Base-by-base conservation (phyloP, 2,113 vertebrate genomes). In the Nerophis ophidion region DNA sequence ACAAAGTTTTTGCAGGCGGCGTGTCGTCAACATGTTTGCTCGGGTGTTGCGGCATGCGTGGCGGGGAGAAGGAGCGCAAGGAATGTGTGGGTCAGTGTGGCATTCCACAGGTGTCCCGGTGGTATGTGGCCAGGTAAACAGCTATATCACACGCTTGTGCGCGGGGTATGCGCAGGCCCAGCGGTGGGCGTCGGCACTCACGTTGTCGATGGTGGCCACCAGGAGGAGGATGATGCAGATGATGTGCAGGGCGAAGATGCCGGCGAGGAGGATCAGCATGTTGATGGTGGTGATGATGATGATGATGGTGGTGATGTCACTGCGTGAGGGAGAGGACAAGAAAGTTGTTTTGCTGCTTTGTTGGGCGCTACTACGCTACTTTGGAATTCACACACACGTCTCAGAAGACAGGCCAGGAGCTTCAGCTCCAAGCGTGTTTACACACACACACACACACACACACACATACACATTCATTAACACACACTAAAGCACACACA, bases 231-330 rank as follows among this genome's bases (percentile, higher is more conserved):
- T 50, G 70, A 87, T 82, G 76, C 55, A 68, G 0, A 75, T 19
- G 51, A 87, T 77, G 75, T 90, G 88, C 8, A 91, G 55, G 55
- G 57, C 47, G 38, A 89, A 86, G 69, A 91, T 87, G 51, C 58
- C 83, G 45, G 63, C 89, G 1, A 91, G 82, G 44, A 90, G 81
- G 38, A 88, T 59, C 84, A 86, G 76, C 90, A 91, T 91, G 86
- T 61, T 86, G 80, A 54, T 78, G 56, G 65, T 50, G 19, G 3
- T 26, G 70, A 86, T 52, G 70, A 87, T 82, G 76, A 52, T 68
- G 0, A 75, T 19, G 51, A 87, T 77, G 75, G 90, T 91, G 86
- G 61, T 86, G 80, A 54, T 78, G 56, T 65, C 48, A 17, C 87
- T 87, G 67, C 8, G 13, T 42, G 36, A 56, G 55, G 51, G 9